These are phyloP conservation scores for Cynoglossus semilaevis DNA, from an alignment of 2,113 vertebrate genomes.

Conservation along the genomic window DNA sequence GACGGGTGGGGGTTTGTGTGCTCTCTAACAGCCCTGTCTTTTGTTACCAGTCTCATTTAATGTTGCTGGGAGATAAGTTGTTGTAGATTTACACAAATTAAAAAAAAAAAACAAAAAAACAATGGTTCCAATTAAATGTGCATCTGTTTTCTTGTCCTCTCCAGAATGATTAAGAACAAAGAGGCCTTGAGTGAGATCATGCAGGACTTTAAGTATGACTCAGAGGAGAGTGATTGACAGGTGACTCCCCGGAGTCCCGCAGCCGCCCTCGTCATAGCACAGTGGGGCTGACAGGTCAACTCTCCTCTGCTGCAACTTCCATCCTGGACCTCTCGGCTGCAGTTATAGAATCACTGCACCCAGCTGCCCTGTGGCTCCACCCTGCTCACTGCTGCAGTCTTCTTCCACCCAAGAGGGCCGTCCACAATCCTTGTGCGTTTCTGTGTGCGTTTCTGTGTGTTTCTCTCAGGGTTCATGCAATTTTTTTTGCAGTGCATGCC, in stretches of 20 bases:
- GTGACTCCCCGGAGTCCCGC: conserved; percentile 50
- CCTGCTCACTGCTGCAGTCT: conserved; percentile 59
- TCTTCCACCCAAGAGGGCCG: conserved; percentile 31
- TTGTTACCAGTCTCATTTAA: not conserved
- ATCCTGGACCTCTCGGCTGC: conserved; percentile 32
- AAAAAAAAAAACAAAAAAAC: not conserved
- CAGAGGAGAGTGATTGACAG: conserved; percentile 86
- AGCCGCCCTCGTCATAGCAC: conserved; percentile 16
- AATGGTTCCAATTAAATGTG: not conserved
- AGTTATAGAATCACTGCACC: conserved; percentile 38
- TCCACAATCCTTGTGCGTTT: conserved; percentile 17
- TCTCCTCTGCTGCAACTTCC: conserved; percentile 44
- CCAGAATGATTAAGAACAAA: conserved; percentile 94
- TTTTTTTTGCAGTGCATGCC: conserved; percentile 21
- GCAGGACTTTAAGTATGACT: conserved; percentile 96
- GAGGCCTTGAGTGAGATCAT: conserved; percentile 92
- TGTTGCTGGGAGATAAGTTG: not conserved
- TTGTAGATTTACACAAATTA: not conserved
- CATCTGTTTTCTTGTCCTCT: conserved; percentile 1
- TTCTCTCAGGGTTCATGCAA: conserved; percentile 15
- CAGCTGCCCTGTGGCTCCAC: conserved; percentile 36
- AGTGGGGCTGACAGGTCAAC: conserved; percentile 25
- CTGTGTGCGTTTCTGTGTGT: conserved; percentile 14
- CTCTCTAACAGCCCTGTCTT: not conserved
- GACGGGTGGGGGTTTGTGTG: not conserved